These are phyloP conservation scores for Harlomillsia oculata DNA, from an alignment of 1,140 invertebrate species.

Conservation along the genomic window DNA sequence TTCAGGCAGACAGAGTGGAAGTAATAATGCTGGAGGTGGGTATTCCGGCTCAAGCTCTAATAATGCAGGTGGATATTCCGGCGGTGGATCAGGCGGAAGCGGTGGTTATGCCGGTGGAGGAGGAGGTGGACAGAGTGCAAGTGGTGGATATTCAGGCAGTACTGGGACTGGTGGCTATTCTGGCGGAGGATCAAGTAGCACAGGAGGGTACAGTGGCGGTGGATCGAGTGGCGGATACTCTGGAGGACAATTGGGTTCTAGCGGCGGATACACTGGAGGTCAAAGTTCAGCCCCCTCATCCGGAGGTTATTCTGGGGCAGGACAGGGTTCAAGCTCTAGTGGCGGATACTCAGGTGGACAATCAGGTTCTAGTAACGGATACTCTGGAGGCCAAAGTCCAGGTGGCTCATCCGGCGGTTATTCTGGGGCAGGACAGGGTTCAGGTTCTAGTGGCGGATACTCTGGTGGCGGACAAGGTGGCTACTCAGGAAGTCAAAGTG, in stretches of 20 bases:
- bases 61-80: slow-evolving; percentile 2
- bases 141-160: neutral
- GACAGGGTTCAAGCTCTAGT: slow-evolving; percentile 41
- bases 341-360: slow-evolving; percentile 62
- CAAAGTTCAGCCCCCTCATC: slow-evolving; percentile 48
- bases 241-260: slow-evolving; percentile 58
- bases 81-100: slow-evolving; percentile 32
- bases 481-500: no score
- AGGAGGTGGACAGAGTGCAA: neutral
- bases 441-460: neutral
- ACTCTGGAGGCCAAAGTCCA: slow-evolving; percentile 52
- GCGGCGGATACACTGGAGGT: slow-evolving; percentile 53
- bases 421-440: neutral
- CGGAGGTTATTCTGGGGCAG: slow-evolving; percentile 38
- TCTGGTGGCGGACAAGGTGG: slow-evolving; percentile 21
- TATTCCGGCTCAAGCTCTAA: no score
- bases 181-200: neutral
- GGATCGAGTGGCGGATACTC: slow-evolving; percentile 43
- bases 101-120: slow-evolving; percentile 38
- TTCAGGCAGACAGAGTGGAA: neutral
- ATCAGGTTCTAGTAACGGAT: slow-evolving; percentile 58
- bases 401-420: slow-evolving; percentile 39
- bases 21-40: neutral
- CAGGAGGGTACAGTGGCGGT: neutral
- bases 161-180: neutral